Conservation (phyloP, 35 echinoderm and acorn worm genomes). For the Chiridota heheva region DNA sequence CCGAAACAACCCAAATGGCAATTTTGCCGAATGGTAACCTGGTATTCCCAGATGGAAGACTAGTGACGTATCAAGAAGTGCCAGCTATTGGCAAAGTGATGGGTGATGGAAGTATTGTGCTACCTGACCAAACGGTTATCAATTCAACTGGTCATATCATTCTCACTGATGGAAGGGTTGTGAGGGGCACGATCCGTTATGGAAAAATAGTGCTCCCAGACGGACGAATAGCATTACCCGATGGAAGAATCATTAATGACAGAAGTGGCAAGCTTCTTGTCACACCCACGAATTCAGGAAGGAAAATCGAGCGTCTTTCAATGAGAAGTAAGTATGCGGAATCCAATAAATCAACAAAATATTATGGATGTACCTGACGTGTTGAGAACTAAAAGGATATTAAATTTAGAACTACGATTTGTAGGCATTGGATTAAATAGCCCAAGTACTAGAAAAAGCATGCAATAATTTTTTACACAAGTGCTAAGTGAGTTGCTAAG, state of each 20-base stretch:
- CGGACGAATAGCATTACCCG: constrained; percentile 7
- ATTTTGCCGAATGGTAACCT: constrained; percentile 3
- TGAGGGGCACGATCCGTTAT: constrained; percentile 11
- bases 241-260: constrained; percentile 10
- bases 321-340: too few relatives aligned
- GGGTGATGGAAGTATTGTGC: background rate
- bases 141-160: background rate
- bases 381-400: too few relatives aligned
- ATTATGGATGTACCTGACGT: too few relatives aligned
- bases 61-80: background rate
- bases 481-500: too few relatives aligned
- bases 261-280: constrained; percentile 11
- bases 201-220: constrained; percentile 1
- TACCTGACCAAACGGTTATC: constrained; percentile 35
- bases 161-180: background rate
- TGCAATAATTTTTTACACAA: too few relatives aligned
- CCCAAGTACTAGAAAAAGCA: too few relatives aligned
- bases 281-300: background rate
- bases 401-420: too few relatives aligned
- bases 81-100: constrained; percentile 18
- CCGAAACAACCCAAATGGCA: background rate
- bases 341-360: too few relatives aligned
- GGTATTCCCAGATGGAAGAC: constrained; percentile 12
- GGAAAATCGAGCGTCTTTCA: too few relatives aligned
- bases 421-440: too few relatives aligned